Evolutionary conservation across 2,797 vertebrate genomes (phyloP).

Genomic region (Cercopithecus neglectus): DNA sequence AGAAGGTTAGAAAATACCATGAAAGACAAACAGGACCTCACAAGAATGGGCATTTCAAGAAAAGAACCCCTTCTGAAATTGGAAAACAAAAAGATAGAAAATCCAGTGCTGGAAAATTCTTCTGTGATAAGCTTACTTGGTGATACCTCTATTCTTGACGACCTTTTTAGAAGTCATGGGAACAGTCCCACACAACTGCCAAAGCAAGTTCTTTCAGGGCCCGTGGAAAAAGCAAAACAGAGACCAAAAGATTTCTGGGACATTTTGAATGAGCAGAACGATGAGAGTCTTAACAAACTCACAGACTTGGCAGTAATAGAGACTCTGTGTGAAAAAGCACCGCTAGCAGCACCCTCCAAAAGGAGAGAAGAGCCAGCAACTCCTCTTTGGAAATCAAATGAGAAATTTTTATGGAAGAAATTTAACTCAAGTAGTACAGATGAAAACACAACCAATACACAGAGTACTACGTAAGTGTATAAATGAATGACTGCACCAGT

Average conservation of each 20-base stretch:
- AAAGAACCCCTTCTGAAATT: slow-evolving; percentile 64
- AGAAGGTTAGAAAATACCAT: slow-evolving; percentile 45
- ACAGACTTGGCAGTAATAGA: slow-evolving; percentile 91
- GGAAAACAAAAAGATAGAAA: slow-evolving; percentile 67
- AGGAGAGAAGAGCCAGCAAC: slow-evolving; percentile 75
- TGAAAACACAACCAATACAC: slow-evolving; percentile 42
- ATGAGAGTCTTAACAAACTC: slow-evolving; percentile 91
- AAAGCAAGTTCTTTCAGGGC: slow-evolving; percentile 61
- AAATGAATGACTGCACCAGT: neutral
- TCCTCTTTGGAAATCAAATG: slow-evolving; percentile 94
- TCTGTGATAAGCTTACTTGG: slow-evolving; percentile 90
- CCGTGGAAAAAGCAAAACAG: slow-evolving; percentile 81
- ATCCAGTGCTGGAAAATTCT: slow-evolving; percentile 70
- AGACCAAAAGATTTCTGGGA: slow-evolving; percentile 96
- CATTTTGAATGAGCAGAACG: slow-evolving; percentile 92
- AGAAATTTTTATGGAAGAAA: slow-evolving; percentile 95
- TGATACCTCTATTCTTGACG: slow-evolving; percentile 94
- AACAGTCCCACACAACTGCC: slow-evolving; percentile 62
- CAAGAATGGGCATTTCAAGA: slow-evolving; percentile 50
- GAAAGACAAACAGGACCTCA: slow-evolving; percentile 62
- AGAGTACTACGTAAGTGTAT: slow-evolving; percentile 40
- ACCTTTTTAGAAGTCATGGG: slow-evolving; percentile 88
- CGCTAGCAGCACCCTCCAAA: slow-evolving; percentile 70
- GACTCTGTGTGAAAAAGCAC: slow-evolving; percentile 88
- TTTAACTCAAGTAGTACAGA: slow-evolving; percentile 64